These are phyloP conservation scores for Macquaria australasica DNA, from an alignment of 2,113 vertebrate species.

Conservation along the genomic window DNA sequence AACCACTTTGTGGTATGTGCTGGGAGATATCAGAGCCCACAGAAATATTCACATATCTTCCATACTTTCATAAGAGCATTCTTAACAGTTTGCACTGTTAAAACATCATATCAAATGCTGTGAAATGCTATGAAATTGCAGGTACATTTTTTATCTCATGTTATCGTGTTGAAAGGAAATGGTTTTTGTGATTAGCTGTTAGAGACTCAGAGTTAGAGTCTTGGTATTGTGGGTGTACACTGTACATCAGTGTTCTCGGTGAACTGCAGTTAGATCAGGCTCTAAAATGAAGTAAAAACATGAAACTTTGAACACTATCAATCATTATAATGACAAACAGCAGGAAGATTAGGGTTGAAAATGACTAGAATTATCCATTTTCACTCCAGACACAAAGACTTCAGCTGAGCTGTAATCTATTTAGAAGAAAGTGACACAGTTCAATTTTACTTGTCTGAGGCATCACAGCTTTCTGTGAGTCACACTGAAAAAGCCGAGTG, in stretches of 20 bases:
- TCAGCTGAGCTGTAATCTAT: slow-evolving; percentile 51
- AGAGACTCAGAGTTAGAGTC: neutral
- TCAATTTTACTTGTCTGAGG: slow-evolving; percentile 51
- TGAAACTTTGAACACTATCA: slow-evolving; percentile 29
- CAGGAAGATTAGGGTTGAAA: slow-evolving; percentile 13
- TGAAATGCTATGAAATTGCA: slow-evolving; percentile 5
- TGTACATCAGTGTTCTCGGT: neutral
- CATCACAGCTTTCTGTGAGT: slow-evolving; percentile 55
- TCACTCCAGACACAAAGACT: slow-evolving; percentile 44
- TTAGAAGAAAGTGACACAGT: slow-evolving; percentile 52
- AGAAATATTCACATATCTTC: neutral
- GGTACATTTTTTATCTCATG: neutral
- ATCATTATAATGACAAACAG: slow-evolving; percentile 23
- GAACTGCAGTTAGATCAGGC: neutral
- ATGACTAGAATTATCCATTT: slow-evolving; percentile 34
- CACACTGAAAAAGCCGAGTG: slow-evolving; percentile 11
- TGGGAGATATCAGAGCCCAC: neutral
- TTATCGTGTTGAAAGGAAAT: neutral
- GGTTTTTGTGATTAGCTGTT: neutral
- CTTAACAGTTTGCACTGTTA: neutral
- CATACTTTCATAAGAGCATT: neutral
- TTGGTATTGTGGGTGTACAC: neutral
- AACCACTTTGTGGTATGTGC: neutral
- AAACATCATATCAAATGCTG: neutral
- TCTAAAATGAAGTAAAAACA: slow-evolving; percentile 3